phyloP scores from a whole-genome alignment of 2,113 vertebrate species.

The Carassius auratus region DNA sequence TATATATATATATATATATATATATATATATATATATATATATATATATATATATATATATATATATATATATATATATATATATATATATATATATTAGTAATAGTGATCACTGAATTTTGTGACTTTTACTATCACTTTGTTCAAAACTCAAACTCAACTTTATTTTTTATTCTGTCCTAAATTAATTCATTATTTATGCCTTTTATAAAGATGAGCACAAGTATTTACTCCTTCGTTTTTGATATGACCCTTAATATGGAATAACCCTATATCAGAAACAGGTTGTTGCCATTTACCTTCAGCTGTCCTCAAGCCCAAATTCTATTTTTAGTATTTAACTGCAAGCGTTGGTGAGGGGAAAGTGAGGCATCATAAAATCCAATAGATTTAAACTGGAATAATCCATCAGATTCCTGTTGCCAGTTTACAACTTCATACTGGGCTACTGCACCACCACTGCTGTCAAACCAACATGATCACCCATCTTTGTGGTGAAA shows the following conservation, averaged over 20 bases:
- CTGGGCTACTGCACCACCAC: conserved; percentile 67
- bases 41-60: too few species aligned
- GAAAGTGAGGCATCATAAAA: conserved; percentile 74
- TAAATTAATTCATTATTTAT: too few species aligned
- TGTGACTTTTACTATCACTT: too few species aligned
- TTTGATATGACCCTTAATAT: neutral
- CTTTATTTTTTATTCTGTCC: too few species aligned
- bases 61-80: too few species aligned
- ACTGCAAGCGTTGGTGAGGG: conserved; percentile 65
- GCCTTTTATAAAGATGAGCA: neutral
- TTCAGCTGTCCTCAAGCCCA: conserved; percentile 66
- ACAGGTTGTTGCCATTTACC: conserved; percentile 37
- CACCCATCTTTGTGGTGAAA: conserved; percentile 69
- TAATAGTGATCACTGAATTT: too few species aligned
- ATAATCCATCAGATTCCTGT: conserved; percentile 56
- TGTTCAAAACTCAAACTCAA: too few species aligned
- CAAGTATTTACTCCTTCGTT: neutral
- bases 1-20: too few species aligned
- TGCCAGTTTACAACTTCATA: conserved; percentile 63
- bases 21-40: too few species aligned
- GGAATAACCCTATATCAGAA: neutral
- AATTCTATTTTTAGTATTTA: conserved; percentile 63
- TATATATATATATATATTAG: too few species aligned
- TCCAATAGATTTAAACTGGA: conserved; percentile 72
- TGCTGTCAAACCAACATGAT: conserved; percentile 74